Evolutionary conservation across 2,113 vertebrate genomes (phyloP), one percentile per base, ranked within the genome.

Genomic region (Salvelinus sp.): DNA sequence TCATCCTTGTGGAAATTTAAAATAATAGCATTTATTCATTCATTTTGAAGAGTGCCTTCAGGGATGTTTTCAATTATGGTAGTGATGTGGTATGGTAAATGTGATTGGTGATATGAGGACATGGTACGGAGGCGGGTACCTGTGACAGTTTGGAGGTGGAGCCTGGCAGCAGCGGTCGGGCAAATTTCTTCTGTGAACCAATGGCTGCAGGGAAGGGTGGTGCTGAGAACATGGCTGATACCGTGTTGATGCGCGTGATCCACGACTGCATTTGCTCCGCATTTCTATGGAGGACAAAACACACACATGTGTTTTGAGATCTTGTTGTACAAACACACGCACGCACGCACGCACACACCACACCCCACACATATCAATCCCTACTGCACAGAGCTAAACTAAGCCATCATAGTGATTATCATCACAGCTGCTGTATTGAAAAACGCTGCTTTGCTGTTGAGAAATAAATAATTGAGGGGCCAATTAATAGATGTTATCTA

Each of bases 241-340:
- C 96, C 63, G 96, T 94, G 1, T 99, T 99, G 90, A 99, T 98
- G 76, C 98, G 96, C 0, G 97, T 99, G 90, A 99, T 98, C 98
- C 98, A 99, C 0, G 97, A 99, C 89, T 98, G 96, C 98, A 99
- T 99, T 93, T 98, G 96, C 74, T 99, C 97, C 0, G 93, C 84
- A 67, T 94, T 97, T 83, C 98, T 99, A 73, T 57, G 63, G 16
- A 69, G 9, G 62, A 76, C 12, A 22, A 68, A 54, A 18, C 50
- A 14, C 9, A 14, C 48, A 13, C 48, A 50, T 13, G 33, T 3
- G 48, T 50, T 50, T 16, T 30, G 28, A 30, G 28, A 30, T 30
- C 4, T 5, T 30, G 28, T 30, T 30, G 28, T 30, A 30, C 28
- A 30, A 30, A 48, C 47, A 48, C 47, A 48, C 12, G 3, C 47